Evolutionary conservation across 1,140 invertebrate genomes (phyloP), one percentile per base, ranked within the genome.

Genomic region (Lordiphosa clarofinis): DNA sequence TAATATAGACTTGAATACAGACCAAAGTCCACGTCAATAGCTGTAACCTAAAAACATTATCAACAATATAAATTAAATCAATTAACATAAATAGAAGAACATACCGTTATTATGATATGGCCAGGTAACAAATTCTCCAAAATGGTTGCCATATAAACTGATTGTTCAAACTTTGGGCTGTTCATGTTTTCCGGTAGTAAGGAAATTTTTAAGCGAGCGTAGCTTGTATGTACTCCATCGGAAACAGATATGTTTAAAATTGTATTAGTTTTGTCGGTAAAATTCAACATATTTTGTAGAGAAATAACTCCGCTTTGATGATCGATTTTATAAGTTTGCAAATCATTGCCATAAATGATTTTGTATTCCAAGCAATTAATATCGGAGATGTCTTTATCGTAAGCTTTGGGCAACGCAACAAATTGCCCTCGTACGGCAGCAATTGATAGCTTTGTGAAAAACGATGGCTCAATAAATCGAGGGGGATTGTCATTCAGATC

Each of bases 401-500:
- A 95, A 0, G 96, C 97, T 5, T 93, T 93, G 2, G 98, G 94
- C 74, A 96, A 93, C 5, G 94, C 96, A 4, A 98, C 94, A 89
- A 98, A 95, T 89, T 97, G 95, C 50, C 96, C 95, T 42, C 96
- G 91, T 66, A 92, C 91, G 3, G 95, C 96, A 81, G 94, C 93
- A 78, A 96, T 93, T 10, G 95, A 96, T 36, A 98, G 90, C 13
- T 92, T 92, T 79, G 94, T 95, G 24, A 92, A 92, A 86, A 96
- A 97, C 1, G 95, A 93, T 6, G 92, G 91, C 69, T 96, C 94
- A 79, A 95, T 95, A 89, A 98, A 96, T 75, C 93, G 93, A 6
- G 96, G 96, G 9, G 95, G 92, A 86, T 96, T 96, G 87, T 98
- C 96, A 89, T 97, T 97, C 89, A 95, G 94, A 89, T 97, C 95